A percentile compares a stretch with the other conserved stretches of the same genome.
Conservation (phyloP, 2,888 invertebrate species). For the Acronicta aceris region DNA sequence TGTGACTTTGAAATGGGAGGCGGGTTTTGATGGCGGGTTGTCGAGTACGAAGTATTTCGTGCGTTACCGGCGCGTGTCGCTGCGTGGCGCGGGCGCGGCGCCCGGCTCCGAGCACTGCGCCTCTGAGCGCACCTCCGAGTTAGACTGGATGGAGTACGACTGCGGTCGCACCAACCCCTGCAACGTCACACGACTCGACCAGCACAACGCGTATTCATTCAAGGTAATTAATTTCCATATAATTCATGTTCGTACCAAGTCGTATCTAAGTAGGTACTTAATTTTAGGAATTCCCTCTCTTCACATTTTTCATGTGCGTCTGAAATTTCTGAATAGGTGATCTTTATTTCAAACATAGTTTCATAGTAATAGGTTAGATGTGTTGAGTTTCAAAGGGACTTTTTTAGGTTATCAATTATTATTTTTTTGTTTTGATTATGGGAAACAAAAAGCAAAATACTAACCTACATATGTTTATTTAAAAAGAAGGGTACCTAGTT, state of each 20-base stretch:
- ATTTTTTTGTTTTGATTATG: too few species aligned
- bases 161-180: conserved; percentile 96
- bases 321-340: neutral
- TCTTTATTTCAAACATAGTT: too few species aligned
- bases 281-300: too few species aligned
- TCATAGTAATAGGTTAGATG: neutral
- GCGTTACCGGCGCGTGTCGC: conserved; percentile 92
- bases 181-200: conserved; percentile 95
- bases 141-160: conserved; percentile 95
- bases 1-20: conserved; percentile 95
- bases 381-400: conserved; percentile 3
- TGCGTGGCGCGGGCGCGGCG: conserved; percentile 87
- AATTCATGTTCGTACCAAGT: neutral
- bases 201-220: conserved; percentile 95
- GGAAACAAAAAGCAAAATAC: too few species aligned
- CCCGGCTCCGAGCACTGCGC: conserved; percentile 73
- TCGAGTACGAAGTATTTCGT: conserved; percentile 96
- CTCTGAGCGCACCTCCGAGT: conserved; percentile 79
- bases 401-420: conserved; percentile 7
- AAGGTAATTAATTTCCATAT: conserved; percentile 88
- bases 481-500: too few species aligned
- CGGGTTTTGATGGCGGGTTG: conserved; percentile 97
- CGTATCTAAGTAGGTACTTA: too few species aligned
- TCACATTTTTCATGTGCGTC: conserved; percentile 4
- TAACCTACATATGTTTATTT: too few species aligned